A percentile compares a stretch with the other conserved stretches of the same genome.
Conservation (phyloP, 2,888 invertebrate species). For the Temnothorax rugatulus region DNA sequence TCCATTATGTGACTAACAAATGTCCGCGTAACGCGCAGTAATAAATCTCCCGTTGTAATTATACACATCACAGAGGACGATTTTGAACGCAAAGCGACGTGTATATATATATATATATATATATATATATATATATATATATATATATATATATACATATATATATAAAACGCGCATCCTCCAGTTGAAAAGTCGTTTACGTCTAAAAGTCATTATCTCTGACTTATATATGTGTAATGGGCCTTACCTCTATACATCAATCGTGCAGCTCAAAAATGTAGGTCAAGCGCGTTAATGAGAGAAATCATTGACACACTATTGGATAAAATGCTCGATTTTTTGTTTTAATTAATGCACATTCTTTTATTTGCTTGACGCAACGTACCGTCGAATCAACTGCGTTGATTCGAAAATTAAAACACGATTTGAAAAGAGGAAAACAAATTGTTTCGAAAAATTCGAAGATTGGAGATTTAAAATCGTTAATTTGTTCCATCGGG, state of each 20-base stretch:
- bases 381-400: background rate
- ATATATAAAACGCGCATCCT: background rate
- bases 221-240: slow-evolving; percentile 20
- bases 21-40: slow-evolving; percentile 43
- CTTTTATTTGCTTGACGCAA: background rate
- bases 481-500: background rate
- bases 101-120: background rate
- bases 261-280: slow-evolving; percentile 30
- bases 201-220: slow-evolving; percentile 45
- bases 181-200: slow-evolving; percentile 41
- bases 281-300: slow-evolving; percentile 22
- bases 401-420: background rate
- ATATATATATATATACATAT: no score
- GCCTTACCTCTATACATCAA: slow-evolving; percentile 23
- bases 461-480: background rate
- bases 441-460: background rate
- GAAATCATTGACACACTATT: slow-evolving; percentile 25
- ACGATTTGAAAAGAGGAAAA: background rate
- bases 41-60: slow-evolving; percentile 50
- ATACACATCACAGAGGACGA: slow-evolving; percentile 36
- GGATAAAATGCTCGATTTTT: slow-evolving; percentile 9
- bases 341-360: slow-evolving; percentile 1
- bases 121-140: background rate
- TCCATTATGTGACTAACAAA: slow-evolving; percentile 54
- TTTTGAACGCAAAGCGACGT: slow-evolving; percentile 35